Percentiles rank a stretch among this genome's conserved stretches.
phyloP scores from a whole-genome alignment of 2,888 invertebrate species.

The Andrena bucephala region DNA sequence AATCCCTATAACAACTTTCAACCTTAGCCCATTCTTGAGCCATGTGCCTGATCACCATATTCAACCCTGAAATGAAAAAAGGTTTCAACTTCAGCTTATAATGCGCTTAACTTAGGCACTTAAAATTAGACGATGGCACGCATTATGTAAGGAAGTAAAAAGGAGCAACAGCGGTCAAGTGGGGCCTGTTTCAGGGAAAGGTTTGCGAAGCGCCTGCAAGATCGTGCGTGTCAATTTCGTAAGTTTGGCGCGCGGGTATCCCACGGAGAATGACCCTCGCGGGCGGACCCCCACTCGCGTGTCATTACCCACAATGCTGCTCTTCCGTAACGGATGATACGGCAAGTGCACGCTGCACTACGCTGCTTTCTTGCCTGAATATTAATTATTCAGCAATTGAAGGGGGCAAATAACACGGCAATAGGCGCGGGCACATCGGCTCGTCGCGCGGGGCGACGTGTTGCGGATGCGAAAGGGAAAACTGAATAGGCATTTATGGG shows the following conservation, averaged over 20 bases:
- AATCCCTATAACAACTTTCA: conserved; percentile 47
- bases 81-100: conserved; percentile 6
- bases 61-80: conserved; percentile 39
- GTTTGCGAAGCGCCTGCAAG: not conserved
- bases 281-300: conserved; percentile 39
- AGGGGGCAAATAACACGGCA: conserved; percentile 27
- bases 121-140: not conserved
- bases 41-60: conserved; percentile 30
- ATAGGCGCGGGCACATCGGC: conserved; percentile 18
- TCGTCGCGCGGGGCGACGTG: conserved; percentile 4
- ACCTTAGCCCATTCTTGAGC: conserved; percentile 22
- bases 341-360: conserved; percentile 60
- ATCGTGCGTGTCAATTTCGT: conserved; percentile 15
- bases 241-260: conserved; percentile 44
- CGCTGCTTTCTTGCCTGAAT: conserved; percentile 47
- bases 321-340: conserved; percentile 64
- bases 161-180: not conserved
- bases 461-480: conserved; percentile 33
- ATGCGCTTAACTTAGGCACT: not conserved
- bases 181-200: too few species aligned
- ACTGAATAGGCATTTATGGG: not conserved
- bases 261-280: conserved; percentile 48
- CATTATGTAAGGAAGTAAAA: not conserved
- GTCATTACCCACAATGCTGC: conserved; percentile 68
- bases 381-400: conserved; percentile 63